Evolutionary conservation across 2,888 invertebrate genomes (phyloP), one percentile per base, ranked within the genome.

Genomic region (Philopedon plagiatum): DNA sequence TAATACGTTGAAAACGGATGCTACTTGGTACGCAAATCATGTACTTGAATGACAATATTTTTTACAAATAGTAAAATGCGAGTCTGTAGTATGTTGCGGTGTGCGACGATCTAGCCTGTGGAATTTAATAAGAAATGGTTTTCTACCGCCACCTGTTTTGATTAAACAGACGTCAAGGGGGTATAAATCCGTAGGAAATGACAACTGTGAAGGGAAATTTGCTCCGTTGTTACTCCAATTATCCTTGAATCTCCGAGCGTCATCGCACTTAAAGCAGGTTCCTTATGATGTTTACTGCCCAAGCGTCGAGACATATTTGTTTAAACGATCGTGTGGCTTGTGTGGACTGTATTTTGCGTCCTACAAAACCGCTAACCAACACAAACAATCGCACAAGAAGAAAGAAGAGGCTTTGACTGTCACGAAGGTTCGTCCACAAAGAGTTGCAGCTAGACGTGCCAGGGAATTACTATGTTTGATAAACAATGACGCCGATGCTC

Each of bases 31-130:
- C 5, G 9, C 5, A 7, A 46, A 15, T 46, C 15, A 46, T 46
- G 49, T 49, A n/a, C 2, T 19, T 21, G 4, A 19, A n/a, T 21
- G 21, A 2, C 49, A 49, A 21, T 49, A 49, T 21, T 49, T 18
- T 23, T 49, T 49, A 49, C 49, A 49, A 49, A 18, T 49, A 21
- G 26, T 49, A 21, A 49, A 49, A 49, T 49, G 21, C n/a, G 8
- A 26, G 46, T 4, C 3, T 11, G 5, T 11, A 2, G 11, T 2
- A 2, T 34, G 34, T 11, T 34, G 11, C 11, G 5, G 8, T 34
- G 34, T 11, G 11, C 11, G 8, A 34, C 34, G 34, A 34, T 9
- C 2, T 11, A 9, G 8, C 8, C 5, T 34, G 5, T 34, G 8
- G 34, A 34, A 11, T 7, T 11, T 34, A 11, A 7, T 39, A 15